These are phyloP conservation scores for Volucella inanis DNA, from an alignment of 2,888 invertebrate genomes.

Conservation along the genomic window DNA sequence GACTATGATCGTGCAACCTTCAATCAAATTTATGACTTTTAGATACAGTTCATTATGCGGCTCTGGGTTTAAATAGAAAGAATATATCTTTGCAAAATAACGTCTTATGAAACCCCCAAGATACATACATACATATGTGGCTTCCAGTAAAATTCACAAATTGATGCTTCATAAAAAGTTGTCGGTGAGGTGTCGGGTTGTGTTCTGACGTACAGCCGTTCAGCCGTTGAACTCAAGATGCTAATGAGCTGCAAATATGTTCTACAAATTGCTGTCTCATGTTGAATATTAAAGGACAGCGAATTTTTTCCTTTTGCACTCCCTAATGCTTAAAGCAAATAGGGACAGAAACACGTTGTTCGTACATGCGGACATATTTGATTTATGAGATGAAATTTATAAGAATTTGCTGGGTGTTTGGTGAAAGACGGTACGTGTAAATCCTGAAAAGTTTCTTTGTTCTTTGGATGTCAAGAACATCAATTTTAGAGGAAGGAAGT, in stretches of 20 bases:
- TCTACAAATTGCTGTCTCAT: conserved; percentile 6
- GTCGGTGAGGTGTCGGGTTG: neutral
- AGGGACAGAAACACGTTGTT: neutral
- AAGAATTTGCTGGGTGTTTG: conserved; percentile 2
- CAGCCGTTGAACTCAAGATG: neutral
- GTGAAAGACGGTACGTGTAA: conserved; percentile 6
- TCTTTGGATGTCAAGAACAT: conserved; percentile 12
- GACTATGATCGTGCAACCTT: neutral
- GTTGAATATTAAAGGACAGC: conserved; percentile 27
- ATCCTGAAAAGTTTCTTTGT: conserved; percentile 11
- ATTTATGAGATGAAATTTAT: conserved; percentile 36
- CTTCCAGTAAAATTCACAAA: conserved; percentile 33
- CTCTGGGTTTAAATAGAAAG: neutral
- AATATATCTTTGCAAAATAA: neutral
- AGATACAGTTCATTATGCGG: conserved; percentile 7
- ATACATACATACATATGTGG: conserved; percentile 13
- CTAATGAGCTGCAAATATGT: conserved; percentile 29
- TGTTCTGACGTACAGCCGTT: neutral
- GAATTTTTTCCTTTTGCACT: neutral
- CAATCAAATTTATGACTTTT: conserved; percentile 10
- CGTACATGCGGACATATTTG: conserved; percentile 2
- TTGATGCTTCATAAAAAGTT: conserved; percentile 47
- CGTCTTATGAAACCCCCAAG: neutral
- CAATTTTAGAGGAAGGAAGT: neutral
- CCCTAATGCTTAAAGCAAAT: neutral